Evolutionary conservation across 2,797 vertebrate genomes (phyloP).

Genomic region (Thunnus albacares): DNA sequence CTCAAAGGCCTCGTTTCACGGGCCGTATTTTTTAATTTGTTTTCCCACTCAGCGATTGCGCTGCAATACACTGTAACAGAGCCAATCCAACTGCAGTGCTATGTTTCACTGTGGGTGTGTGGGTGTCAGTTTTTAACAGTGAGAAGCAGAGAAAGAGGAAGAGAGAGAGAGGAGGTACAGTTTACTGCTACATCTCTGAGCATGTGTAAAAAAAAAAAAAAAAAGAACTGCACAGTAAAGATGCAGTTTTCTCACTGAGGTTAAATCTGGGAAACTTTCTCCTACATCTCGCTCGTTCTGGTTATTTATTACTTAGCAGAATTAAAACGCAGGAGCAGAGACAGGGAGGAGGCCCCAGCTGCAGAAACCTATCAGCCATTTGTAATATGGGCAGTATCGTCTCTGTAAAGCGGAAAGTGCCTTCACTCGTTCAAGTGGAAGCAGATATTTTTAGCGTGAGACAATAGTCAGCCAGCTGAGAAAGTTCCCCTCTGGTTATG

Average conservation of each 20-base stretch:
- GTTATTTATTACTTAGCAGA: constrained; percentile 22
- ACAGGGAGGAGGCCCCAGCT: constrained; percentile 45
- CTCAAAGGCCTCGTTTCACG: constrained; percentile 68
- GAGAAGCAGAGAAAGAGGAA: constrained; percentile 67
- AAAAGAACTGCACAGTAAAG: constrained; percentile 55
- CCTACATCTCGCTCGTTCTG: constrained; percentile 23
- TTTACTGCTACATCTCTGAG: constrained; percentile 65
- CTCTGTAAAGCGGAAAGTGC: constrained; percentile 60
- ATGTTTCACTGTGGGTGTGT: constrained; percentile 74
- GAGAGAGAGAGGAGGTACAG: constrained; percentile 55
- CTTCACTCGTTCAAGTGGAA: constrained; percentile 58
- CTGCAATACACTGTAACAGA: constrained; percentile 75
- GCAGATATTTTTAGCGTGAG: constrained; percentile 73
- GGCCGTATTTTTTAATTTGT: constrained; percentile 67
- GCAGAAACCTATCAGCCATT: constrained; percentile 41
- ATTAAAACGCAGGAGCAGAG: constrained; percentile 21
- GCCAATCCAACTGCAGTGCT: constrained; percentile 73
- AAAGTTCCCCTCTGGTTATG: constrained; percentile 62
- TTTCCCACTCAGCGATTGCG: constrained; percentile 67
- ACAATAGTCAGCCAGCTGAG: constrained; percentile 72
- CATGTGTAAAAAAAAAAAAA: constrained; percentile 52
- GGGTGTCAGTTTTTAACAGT: constrained; percentile 75
- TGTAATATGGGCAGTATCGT: constrained; percentile 47
- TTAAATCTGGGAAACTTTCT: constrained; percentile 38
- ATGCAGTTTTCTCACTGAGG: constrained; percentile 26